Conservation (phyloP, 2,113 vertebrate species). For the Pachycephala philippinensis region DNA sequence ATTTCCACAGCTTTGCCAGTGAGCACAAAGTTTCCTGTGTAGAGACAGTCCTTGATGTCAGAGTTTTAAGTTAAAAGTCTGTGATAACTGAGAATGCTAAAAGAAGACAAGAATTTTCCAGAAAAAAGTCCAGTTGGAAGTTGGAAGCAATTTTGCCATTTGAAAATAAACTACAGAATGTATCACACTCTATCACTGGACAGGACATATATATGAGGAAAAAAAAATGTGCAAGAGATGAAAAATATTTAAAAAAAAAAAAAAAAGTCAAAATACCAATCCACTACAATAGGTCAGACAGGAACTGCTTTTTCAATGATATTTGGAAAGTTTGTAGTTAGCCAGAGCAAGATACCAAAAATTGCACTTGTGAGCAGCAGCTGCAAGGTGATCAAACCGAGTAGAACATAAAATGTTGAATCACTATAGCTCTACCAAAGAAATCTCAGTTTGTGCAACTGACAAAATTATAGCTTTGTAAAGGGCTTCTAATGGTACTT, state of each 20-base stretch:
- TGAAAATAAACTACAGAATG: slow-evolving; percentile 41
- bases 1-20: background rate
- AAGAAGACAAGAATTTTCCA: background rate
- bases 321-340: background rate
- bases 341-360: background rate
- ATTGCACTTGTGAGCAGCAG: background rate
- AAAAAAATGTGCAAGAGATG: background rate
- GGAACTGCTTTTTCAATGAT: background rate
- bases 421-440: background rate
- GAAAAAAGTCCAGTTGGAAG: slow-evolving; percentile 22
- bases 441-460: background rate
- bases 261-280: background rate
- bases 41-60: background rate
- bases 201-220: background rate
- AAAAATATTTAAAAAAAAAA: background rate
- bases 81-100: background rate
- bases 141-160: slow-evolving; percentile 46
- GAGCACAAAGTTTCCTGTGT: background rate
- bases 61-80: background rate
- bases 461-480: background rate
- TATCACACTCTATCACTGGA: background rate
- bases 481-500: background rate
- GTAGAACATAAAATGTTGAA: background rate
- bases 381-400: background rate
- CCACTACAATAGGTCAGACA: background rate